These are phyloP conservation scores for Phylloscopus whistleri DNA, from an alignment of 2,113 vertebrate genomes.

Conservation along the genomic window DNA sequence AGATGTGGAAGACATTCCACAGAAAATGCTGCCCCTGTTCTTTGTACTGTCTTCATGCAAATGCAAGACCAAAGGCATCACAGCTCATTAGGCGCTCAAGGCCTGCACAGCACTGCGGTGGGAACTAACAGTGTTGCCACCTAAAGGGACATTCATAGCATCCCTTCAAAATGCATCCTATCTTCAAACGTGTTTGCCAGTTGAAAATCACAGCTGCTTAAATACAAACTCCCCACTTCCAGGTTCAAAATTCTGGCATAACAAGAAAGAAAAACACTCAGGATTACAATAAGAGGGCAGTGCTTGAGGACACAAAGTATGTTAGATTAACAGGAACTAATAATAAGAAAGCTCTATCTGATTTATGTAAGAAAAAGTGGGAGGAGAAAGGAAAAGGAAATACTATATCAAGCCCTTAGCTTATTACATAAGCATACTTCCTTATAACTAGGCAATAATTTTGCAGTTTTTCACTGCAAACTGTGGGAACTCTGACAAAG, in stretches of 20 bases:
- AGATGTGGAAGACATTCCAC: background rate
- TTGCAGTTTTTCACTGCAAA: background rate
- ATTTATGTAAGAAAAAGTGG: background rate
- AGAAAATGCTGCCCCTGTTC: background rate
- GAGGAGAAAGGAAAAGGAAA: background rate
- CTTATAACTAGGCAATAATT: background rate
- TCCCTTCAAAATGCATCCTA: constrained; percentile 17
- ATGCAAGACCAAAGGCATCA: constrained; percentile 24
- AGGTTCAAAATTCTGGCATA: background rate
- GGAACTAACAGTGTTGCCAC: constrained; percentile 9
- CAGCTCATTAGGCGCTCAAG: background rate
- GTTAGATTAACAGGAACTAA: background rate
- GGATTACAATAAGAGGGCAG: background rate
- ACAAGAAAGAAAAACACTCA: background rate
- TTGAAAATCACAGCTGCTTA: background rate
- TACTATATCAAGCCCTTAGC: background rate
- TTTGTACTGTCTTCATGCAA: background rate
- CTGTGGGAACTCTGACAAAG: background rate
- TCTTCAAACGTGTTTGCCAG: constrained; percentile 26
- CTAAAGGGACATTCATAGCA: background rate
- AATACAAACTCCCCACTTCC: background rate
- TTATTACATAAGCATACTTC: background rate
- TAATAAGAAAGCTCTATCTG: background rate
- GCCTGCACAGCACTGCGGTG: background rate
- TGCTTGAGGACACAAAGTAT: background rate